Base-by-base conservation (phyloP, 2,113 vertebrate genomes). In the Grantiella picta region DNA sequence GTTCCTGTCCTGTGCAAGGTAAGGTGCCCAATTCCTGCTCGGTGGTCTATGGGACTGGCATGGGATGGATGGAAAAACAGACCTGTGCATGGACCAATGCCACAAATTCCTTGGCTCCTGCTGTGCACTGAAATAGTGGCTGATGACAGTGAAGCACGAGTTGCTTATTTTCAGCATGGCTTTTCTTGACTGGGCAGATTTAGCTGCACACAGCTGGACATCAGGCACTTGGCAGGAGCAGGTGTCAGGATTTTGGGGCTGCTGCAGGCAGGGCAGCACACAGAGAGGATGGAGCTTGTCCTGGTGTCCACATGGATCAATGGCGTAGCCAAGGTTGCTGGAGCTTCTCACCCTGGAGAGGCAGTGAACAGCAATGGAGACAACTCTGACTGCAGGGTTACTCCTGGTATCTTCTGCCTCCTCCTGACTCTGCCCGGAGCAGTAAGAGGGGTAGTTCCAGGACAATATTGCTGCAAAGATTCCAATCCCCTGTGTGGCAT, bases 1-100 rank as follows among this genome's bases (percentile, higher is more conserved):
- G 91, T 2, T 86, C 94, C 64, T 97, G 96, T 63, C 61, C 52
- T 14, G 60, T 92, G 33, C 89, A 77, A 95, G 96, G 96, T 97
- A 92, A 94, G 79, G 44, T 40, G 70, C 31, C 81, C 0, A 2
- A 8, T 59, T 66, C 27, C 12, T 14, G 16, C 57, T 82, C 0
- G 1, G 3, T 52, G 40, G 3, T 33, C 73, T 72, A 25, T 65
- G 66, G 25, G 54, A 61, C 29, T 85, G 66, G 28, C 15, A 33
- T 11, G 42, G 70, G 50, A 65, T 52, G 54, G 47, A 49, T 59
- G 77, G 72, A 72, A 86, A 47, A 16, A 5, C 36, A 85, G 73
- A 59, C 54, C 17, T 61, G 31, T 49, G 59, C 33, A 11, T 15
- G 54, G 45, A 35, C 10, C 25, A 13, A 45, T 8, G 56, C 50